Conservation (phyloP, 2,888 invertebrate species). For the Eugnorisma glareosa region DNA sequence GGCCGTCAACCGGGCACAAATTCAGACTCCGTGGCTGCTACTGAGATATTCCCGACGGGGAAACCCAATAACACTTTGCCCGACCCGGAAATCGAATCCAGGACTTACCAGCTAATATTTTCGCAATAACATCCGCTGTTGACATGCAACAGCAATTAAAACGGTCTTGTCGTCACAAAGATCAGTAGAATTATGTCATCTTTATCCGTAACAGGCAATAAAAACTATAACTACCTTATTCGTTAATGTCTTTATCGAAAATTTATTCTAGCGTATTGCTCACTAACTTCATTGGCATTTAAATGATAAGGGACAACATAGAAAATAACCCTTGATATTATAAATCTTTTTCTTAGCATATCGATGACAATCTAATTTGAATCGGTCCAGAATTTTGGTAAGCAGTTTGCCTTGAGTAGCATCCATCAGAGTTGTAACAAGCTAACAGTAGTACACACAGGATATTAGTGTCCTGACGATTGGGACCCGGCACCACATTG, state of each 20-base stretch:
- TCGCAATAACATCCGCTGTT: too few species aligned
- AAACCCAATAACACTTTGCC: too few species aligned
- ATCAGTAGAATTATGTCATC: background rate
- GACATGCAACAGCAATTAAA: too few species aligned
- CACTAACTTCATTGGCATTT: conserved; percentile 30
- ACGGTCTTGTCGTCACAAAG: background rate
- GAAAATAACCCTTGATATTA: background rate
- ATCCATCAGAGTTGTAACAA: background rate
- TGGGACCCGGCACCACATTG: background rate
- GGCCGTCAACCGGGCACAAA: too few species aligned
- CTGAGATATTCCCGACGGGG: too few species aligned
- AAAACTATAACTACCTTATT: conserved; percentile 10
- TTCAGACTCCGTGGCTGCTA: too few species aligned
- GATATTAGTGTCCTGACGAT: background rate
- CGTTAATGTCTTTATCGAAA: conserved; percentile 16
- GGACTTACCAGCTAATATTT: too few species aligned
- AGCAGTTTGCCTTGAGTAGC: background rate
- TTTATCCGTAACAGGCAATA: background rate
- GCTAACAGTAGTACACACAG: background rate
- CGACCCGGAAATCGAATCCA: too few species aligned
- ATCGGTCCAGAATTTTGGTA: background rate
- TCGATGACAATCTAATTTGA: background rate
- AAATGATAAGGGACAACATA: conserved; percentile 20
- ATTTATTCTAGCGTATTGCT: conserved; percentile 8
- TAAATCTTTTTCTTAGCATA: background rate